Conservation (phyloP, 2,797 vertebrate species). For the Urocyon cinereoargenteus region DNA sequence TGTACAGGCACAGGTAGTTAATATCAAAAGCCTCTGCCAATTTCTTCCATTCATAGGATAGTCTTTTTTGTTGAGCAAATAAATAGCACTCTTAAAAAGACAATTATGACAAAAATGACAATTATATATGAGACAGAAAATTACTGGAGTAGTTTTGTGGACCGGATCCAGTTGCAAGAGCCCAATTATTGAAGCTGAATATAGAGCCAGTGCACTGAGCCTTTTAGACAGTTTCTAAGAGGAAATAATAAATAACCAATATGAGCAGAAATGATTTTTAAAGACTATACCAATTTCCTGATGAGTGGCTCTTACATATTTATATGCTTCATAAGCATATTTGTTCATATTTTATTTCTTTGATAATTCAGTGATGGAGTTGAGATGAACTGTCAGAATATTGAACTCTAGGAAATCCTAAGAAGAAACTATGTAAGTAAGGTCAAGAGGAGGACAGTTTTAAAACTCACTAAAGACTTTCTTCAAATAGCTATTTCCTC, state of each 20-base stretch:
- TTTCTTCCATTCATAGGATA: conserved; percentile 47
- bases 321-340: not conserved
- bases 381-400: not conserved
- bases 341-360: not conserved
- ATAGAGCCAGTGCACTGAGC: not conserved
- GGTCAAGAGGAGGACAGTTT: not conserved
- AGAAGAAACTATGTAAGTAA: not conserved
- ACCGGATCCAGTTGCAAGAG: not conserved
- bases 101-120: conserved; percentile 31
- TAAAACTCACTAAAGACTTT: not conserved
- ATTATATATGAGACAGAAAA: conserved; percentile 2
- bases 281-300: not conserved
- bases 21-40: not conserved
- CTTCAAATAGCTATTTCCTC: not conserved
- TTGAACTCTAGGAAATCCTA: not conserved
- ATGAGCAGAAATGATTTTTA: not conserved
- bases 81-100: conserved; percentile 13
- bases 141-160: not conserved
- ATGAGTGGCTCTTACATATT: not conserved
- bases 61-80: conserved; percentile 30
- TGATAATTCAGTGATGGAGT: not conserved
- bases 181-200: not conserved
- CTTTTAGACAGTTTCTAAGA: conserved; percentile 4
- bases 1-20: conserved; percentile 17
- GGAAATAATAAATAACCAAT: conserved; percentile 14